Conservation (phyloP, 2,113 vertebrate genomes). For the Verasper variegatus region DNA sequence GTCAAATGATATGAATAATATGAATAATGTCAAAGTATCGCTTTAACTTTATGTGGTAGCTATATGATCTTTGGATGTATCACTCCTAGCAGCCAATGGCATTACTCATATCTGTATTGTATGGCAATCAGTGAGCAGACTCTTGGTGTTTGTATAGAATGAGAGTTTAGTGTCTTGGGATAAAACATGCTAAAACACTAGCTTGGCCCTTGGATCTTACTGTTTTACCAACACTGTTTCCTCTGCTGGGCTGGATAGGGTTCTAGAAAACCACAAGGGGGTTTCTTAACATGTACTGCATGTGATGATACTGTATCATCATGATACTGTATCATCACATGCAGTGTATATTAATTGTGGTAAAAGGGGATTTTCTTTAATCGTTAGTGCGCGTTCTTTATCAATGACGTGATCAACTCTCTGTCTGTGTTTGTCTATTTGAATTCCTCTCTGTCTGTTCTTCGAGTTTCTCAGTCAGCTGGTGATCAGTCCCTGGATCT, state of each 20-base stretch:
- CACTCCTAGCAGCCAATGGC: too few relatives aligned
- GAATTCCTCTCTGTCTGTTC: neutral
- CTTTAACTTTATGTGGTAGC: neutral
- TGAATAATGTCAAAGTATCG: neutral
- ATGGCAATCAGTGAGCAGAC: neutral
- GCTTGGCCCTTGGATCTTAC: neutral
- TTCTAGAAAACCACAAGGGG: too few relatives aligned
- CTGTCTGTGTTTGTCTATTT: neutral
- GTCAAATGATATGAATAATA: neutral
- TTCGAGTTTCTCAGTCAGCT: neutral
- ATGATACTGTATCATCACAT: too few relatives aligned
- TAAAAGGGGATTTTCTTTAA: neutral
- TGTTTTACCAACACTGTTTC: neutral
- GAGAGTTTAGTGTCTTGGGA: neutral
- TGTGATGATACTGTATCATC: neutral
- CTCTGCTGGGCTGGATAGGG: neutral
- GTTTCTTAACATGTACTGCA: neutral
- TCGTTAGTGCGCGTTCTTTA: slow-evolving; percentile 3
- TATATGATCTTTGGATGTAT: too few relatives aligned
- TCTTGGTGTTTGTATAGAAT: neutral
- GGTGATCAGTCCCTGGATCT: neutral
- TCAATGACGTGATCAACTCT: too few relatives aligned
- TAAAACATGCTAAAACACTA: neutral
- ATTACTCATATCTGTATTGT: neutral
- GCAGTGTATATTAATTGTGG: neutral